Conservation (phyloP, 2,113 vertebrate genomes). For the Chroicocephalus ridibundus region DNA sequence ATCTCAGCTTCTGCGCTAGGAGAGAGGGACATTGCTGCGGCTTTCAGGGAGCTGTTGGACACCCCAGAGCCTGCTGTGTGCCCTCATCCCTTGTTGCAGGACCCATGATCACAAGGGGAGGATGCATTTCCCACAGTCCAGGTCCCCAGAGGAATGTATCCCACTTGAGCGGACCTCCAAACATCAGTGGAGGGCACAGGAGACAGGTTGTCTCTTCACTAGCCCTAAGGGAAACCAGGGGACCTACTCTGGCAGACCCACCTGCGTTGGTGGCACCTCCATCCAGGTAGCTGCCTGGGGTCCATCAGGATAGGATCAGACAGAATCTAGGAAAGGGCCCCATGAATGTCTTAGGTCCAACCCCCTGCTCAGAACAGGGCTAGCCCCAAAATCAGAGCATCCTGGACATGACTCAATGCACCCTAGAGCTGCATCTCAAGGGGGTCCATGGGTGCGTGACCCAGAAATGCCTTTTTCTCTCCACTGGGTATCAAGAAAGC, state of each 20-base stretch:
- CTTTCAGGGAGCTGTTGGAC: background rate
- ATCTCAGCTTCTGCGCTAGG: rapidly evolving
- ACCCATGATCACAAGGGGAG: background rate
- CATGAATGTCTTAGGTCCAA: background rate
- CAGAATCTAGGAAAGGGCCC: background rate
- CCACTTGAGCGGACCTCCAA: background rate
- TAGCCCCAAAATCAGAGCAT: background rate
- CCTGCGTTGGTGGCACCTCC: rapidly evolving
- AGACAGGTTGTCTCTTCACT: background rate
- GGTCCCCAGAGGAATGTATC: rapidly evolving
- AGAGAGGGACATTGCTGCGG: background rate
- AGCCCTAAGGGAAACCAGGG: background rate
- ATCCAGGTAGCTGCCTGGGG: background rate
- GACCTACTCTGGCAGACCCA: background rate
- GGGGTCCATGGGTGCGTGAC: background rate
- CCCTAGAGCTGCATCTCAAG: background rate
- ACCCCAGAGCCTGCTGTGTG: background rate
- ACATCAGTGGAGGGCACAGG: background rate
- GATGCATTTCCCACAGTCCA: background rate
- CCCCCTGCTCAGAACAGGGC: background rate
- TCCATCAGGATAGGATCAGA: background rate
- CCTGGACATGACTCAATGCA: background rate
- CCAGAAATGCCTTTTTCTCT: background rate
- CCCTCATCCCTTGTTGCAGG: background rate
- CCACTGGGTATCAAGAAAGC: background rate